Evolutionary conservation across 2,797 vertebrate species (phyloP), one percentile per base, ranked within the genome.

Genomic region (Eospalax fontanierii): DNA sequence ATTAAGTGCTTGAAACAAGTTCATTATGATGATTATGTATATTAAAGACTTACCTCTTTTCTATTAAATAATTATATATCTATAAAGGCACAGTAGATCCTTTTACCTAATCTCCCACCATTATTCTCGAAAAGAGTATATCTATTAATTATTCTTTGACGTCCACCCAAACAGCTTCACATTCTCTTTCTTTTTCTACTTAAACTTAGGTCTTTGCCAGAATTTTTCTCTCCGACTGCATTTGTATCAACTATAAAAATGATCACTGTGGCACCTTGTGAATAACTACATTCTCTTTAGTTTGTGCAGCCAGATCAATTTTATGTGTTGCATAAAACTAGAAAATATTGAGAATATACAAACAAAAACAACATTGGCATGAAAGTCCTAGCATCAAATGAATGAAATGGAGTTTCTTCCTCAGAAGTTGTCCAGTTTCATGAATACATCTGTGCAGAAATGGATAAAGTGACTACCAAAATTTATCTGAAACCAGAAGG

Each of bases 161-260:
- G 88, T 95, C 26, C 1, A 63, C n/a, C 3, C 6, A 68, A 74
- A 80, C 19, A 35, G 10, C 54, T 35, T 79, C 50, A 35, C 33
- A 35, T 22, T 79, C 50, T 26, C 24, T 59, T 59, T 59, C 9
- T 3, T 26, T 14, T 57, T 84, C n/a, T n/a, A n/a, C n/a, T n/a
- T n/a, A n/a, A n/a, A n/a, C n/a, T n/a, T n/a, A n/a, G n/a, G n/a
- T n/a, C n/a, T n/a, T 79, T 7, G n/a, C 3, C 26, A 68, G 30
- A 16, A 76, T 0, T 11, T 80, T 80, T 75, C 85, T 80, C 15
- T 87, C 83, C 66, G 21, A 50, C 10, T 22, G 2, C 4, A 46
- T 46, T 28, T 82, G 86, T 76, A 78, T 76, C 26, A 87, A 78
- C 63, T 71, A 0, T 85, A n/a, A 76, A 94, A 90, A n/a, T 65